phyloP scores from a whole-genome alignment of 2,113 vertebrate genomes.

The Chrysochloris asiatica region DNA sequence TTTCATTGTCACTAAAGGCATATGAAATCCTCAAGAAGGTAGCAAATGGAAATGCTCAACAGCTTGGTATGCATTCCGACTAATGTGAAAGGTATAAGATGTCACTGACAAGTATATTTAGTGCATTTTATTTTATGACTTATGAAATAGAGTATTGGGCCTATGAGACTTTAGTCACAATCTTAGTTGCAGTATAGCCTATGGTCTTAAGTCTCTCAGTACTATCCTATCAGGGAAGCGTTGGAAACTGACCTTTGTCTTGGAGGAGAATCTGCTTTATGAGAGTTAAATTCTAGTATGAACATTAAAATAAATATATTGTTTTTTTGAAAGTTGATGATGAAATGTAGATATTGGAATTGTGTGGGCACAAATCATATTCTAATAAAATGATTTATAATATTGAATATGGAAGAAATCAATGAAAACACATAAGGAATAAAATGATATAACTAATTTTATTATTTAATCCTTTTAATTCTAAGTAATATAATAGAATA shows the following conservation, averaged over 20 bases:
- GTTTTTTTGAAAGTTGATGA: background rate
- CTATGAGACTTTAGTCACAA: background rate
- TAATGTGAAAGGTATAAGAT: background rate
- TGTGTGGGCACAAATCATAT: background rate
- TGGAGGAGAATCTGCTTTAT: background rate
- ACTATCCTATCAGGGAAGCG: background rate
- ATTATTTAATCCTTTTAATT: background rate
- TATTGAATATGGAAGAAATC: background rate
- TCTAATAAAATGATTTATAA: slow-evolving; percentile 24
- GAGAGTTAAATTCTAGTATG: background rate
- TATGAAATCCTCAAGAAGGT: background rate
- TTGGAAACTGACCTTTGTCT: background rate
- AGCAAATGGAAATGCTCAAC: background rate
- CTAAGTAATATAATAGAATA: background rate
- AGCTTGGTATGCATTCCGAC: background rate
- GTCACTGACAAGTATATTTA: background rate
- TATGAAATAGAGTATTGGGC: background rate
- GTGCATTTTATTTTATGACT: background rate
- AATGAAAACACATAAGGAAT: background rate
- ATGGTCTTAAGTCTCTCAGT: background rate
- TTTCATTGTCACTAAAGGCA: background rate
- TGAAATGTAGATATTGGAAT: background rate
- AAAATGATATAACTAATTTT: background rate
- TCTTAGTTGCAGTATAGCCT: background rate
- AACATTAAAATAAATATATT: background rate